Percentiles rank a stretch among this genome's conserved stretches.
phyloP scores from a whole-genome alignment of 2,888 invertebrate species.

The Agrilus mali region DNA sequence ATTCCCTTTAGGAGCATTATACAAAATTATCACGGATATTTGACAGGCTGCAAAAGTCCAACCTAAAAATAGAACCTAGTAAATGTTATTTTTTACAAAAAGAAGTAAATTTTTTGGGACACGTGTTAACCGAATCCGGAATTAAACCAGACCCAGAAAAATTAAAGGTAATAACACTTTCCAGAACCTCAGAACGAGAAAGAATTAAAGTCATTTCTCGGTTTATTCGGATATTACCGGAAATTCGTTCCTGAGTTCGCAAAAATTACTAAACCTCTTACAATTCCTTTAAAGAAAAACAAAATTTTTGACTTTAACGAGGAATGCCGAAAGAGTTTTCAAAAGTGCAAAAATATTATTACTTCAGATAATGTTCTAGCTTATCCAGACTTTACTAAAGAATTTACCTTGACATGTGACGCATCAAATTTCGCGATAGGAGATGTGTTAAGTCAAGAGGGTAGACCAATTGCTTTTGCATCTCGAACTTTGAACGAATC shows the following conservation, averaged over 20 bases:
- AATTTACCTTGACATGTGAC: neutral
- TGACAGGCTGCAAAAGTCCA: neutral
- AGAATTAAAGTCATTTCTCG: no score
- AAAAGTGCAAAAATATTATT: neutral
- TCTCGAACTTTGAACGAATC: neutral
- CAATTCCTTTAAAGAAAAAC: conserved; percentile 4
- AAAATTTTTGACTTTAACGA: neutral
- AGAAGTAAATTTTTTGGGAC: conserved; percentile 9
- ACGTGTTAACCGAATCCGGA: conserved; percentile 11
- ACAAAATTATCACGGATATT: conserved; percentile 2
- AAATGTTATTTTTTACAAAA: conserved; percentile 11
- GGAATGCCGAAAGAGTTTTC: neutral
- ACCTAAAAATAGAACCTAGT: conserved; percentile 9
- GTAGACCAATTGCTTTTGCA: neutral
- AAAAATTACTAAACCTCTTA: conserved; percentile 4
- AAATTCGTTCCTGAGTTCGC: conserved; percentile 6
- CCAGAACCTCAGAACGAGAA: conserved; percentile 9
- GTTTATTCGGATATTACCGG: conserved; percentile 7
- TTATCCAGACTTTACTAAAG: no score
- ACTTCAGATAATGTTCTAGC: no score
- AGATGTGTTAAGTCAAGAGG: neutral
- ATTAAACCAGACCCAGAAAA: conserved; percentile 13
- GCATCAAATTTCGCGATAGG: neutral
- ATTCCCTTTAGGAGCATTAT: conserved; percentile 11
- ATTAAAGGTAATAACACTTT: conserved; percentile 8